Percentiles rank a stretch among this genome's conserved stretches.
These are phyloP conservation scores for Gulo gulo DNA, from an alignment of 2,113 vertebrate genomes.

Conservation along the genomic window DNA sequence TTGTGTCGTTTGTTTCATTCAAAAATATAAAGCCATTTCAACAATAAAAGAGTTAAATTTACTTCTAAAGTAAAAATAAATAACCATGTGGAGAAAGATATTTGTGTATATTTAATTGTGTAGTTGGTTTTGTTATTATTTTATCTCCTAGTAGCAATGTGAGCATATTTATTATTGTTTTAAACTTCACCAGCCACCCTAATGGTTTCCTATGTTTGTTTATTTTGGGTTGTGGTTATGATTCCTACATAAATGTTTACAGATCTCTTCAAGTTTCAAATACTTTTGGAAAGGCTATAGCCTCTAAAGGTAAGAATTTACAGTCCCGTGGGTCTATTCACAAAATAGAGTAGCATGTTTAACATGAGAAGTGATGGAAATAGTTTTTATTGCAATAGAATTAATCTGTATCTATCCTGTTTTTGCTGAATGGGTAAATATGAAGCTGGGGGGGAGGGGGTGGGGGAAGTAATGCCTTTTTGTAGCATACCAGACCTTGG, in stretches of 20 bases:
- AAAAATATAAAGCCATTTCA: not conserved
- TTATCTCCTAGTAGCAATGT: conserved; percentile 68
- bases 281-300: conserved; percentile 48
- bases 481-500: conserved; percentile 10
- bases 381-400: not conserved
- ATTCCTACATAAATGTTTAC: conserved; percentile 74
- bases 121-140: conserved; percentile 58
- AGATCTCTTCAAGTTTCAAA: conserved; percentile 63
- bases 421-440: conserved; percentile 38
- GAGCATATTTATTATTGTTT: conserved; percentile 72
- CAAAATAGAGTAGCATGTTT: not conserved
- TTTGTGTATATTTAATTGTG: not conserved
- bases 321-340: not conserved
- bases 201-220: conserved; percentile 64
- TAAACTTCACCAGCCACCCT: conserved; percentile 62
- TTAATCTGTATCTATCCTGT: not conserved
- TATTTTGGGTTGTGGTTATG: conserved; percentile 70
- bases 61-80: conserved; percentile 35
- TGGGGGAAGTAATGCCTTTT: not conserved
- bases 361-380: not conserved
- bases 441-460: not conserved
- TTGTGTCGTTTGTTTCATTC: not conserved
- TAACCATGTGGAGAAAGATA: conserved; percentile 13
- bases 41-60: conserved; percentile 51
- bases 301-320: conserved; percentile 41